These are phyloP conservation scores for Aricia artaxerxes DNA, from an alignment of 2,888 invertebrate genomes.

Conservation along the genomic window DNA sequence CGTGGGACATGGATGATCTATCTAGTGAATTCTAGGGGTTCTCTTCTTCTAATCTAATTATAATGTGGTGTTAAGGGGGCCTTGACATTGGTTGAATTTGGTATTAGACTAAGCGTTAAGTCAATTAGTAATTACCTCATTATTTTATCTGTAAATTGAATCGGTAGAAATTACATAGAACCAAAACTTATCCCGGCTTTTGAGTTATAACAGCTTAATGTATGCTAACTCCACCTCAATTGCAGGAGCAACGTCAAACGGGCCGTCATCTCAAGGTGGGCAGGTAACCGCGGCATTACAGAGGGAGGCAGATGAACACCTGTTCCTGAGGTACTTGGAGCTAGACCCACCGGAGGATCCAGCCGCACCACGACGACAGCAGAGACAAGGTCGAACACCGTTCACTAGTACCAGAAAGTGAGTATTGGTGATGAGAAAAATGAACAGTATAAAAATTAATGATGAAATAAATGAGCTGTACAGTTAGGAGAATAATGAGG, in stretches of 20 bases:
- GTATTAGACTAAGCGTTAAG: not conserved
- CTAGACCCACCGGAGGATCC: conserved; percentile 88
- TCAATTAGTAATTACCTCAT: not conserved
- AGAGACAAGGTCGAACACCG: conserved; percentile 87
- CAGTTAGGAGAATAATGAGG: too few relatives aligned
- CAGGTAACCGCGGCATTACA: conserved; percentile 81
- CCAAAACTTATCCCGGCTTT: too few relatives aligned
- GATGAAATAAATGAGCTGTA: too few relatives aligned
- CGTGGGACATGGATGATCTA: too few relatives aligned
- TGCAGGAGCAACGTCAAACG: conserved; percentile 65
- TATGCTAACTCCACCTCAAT: not conserved
- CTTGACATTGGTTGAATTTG: too few relatives aligned
- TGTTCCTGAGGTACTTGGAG: conserved; percentile 88
- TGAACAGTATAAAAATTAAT: too few relatives aligned
- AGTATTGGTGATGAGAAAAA: conserved; percentile 43
- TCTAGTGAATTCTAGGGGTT: too few relatives aligned
- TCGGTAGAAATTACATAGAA: too few relatives aligned
- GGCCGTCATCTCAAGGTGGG: conserved; percentile 73
- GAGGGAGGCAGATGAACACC: conserved; percentile 86
- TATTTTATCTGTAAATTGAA: too few relatives aligned
- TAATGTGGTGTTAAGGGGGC: too few relatives aligned
- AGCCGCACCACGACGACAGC: conserved; percentile 76
- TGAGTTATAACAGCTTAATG: not conserved
- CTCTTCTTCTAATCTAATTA: too few relatives aligned
- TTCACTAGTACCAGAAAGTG: conserved; percentile 88